These are phyloP conservation scores for Paraplagusia blochii DNA, from an alignment of 2,113 vertebrate species.

Conservation along the genomic window DNA sequence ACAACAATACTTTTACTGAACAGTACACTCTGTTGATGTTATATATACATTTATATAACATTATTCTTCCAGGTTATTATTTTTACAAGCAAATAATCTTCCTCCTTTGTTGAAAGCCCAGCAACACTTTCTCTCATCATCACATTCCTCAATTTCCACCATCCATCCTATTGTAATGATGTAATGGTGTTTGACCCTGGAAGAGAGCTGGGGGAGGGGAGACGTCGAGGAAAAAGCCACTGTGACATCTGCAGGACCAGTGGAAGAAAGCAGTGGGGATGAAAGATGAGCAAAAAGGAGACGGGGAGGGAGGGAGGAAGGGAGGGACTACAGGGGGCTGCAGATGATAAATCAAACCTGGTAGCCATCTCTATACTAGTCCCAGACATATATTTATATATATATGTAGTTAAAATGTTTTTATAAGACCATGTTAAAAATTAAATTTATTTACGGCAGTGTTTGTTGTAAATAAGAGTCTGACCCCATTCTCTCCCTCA, in stretches of 20 bases:
- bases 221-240: slow-evolving; percentile 52
- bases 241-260: slow-evolving; percentile 75
- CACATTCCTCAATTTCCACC: slow-evolving; percentile 36
- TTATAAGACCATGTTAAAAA: background rate
- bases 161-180: slow-evolving; percentile 62
- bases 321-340: slow-evolving; percentile 53
- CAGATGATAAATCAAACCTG: slow-evolving; percentile 52
- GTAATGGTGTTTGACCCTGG: slow-evolving; percentile 71
- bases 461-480: slow-evolving; percentile 32
- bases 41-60: no score
- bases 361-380: slow-evolving; percentile 54
- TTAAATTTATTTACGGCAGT: background rate
- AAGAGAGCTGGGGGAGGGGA: slow-evolving; percentile 57
- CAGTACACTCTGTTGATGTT: no score
- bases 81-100: no score
- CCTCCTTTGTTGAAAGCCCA: slow-evolving; percentile 11
- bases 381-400: no score
- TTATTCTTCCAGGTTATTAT: no score
- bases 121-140: slow-evolving; percentile 13
- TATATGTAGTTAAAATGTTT: no score
- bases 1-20: slow-evolving; percentile 1
- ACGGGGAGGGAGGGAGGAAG: slow-evolving; percentile 36
- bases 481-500: slow-evolving; percentile 76
- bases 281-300: slow-evolving; percentile 40
- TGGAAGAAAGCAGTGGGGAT: slow-evolving; percentile 44